phyloP scores from a whole-genome alignment of 2,888 invertebrate genomes.

The Muscina levida region DNA sequence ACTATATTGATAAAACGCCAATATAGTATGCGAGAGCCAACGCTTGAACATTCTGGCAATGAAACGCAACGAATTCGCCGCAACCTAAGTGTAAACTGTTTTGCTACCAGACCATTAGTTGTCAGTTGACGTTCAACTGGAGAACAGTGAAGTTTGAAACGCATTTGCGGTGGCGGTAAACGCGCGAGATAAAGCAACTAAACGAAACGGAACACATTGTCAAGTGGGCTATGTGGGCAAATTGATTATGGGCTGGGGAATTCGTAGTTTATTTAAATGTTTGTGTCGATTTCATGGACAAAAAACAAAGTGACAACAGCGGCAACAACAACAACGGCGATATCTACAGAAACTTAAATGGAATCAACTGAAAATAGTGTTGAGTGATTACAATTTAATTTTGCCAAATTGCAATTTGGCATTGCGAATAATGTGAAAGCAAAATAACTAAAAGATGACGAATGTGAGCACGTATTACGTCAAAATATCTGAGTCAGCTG shows the following conservation, averaged over 20 bases:
- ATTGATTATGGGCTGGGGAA: conserved; percentile 67
- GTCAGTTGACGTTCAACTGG: conserved; percentile 46
- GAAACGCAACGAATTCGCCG: conserved; percentile 6
- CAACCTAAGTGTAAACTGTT: not conserved
- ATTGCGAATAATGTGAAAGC: not conserved
- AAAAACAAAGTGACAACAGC: not conserved
- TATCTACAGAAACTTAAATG: not conserved
- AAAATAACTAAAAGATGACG: not conserved
- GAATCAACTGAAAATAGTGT: not conserved
- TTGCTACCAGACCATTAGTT: not conserved
- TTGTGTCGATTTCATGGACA: conserved; percentile 48
- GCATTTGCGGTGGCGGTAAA: conserved; percentile 10
- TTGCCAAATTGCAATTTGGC: not conserved
- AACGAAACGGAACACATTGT: conserved; percentile 32
- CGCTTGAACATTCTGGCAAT: not conserved
- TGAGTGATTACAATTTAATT: conserved; percentile 1
- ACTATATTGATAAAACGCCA: not conserved
- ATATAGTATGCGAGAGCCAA: not conserved
- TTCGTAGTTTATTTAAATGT: conserved; percentile 68
- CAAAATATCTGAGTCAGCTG: conserved; percentile 9
- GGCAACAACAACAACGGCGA: not conserved
- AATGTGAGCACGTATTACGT: not conserved
- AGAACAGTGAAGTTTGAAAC: conserved; percentile 32
- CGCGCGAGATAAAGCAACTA: conserved; percentile 18
- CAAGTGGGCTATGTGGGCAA: conserved; percentile 44